These are phyloP conservation scores for Orientallactaga bullata DNA, from an alignment of 2,113 vertebrate species.

Conservation along the genomic window DNA sequence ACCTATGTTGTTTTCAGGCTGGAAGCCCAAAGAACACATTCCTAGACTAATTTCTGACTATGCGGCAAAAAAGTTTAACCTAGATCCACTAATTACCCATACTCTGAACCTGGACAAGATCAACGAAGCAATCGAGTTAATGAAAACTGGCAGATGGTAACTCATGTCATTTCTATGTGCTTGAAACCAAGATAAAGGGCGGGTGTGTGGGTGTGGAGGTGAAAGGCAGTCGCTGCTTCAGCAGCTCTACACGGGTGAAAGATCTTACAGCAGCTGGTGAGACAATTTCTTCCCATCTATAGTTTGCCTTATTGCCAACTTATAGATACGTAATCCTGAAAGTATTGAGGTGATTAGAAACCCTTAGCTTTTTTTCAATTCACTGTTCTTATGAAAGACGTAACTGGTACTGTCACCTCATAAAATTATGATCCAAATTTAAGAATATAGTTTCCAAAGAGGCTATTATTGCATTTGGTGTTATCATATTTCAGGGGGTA, in stretches of 20 bases:
- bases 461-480: neutral
- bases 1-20: neutral
- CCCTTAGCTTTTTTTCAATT: neutral
- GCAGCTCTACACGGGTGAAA: neutral
- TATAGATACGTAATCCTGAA: neutral
- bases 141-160: slow-evolving; percentile 88
- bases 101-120: slow-evolving; percentile 91
- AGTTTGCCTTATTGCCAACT: neutral
- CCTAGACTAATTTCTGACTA: slow-evolving; percentile 93
- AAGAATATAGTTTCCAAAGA: neutral
- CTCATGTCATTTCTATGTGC: neutral
- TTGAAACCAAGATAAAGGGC: too few relatives aligned
- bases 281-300: neutral
- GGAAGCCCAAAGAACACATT: slow-evolving; percentile 85
- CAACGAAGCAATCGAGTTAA: slow-evolving; percentile 93
- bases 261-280: neutral
- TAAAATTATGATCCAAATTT: neutral
- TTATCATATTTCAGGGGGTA: neutral
- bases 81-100: slow-evolving; percentile 94
- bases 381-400: too few relatives aligned
- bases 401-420: too few relatives aligned
- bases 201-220: neutral
- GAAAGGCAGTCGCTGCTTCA: neutral
- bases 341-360: neutral
- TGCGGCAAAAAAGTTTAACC: slow-evolving; percentile 92